These are phyloP conservation scores for Itoplectis maculator DNA, from an alignment of 2,888 invertebrate genomes.

Conservation along the genomic window DNA sequence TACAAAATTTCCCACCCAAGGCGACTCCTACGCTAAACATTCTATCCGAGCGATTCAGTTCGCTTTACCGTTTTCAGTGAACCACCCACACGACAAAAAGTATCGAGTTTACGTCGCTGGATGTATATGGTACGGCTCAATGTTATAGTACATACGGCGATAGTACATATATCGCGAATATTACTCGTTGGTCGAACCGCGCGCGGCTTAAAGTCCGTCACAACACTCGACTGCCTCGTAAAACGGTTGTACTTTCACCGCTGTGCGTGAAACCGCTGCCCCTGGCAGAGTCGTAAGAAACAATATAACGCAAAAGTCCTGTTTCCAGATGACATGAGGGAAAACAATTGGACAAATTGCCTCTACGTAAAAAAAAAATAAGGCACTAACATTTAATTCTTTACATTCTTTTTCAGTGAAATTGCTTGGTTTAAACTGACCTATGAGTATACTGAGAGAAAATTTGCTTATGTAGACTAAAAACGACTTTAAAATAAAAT, in stretches of 20 bases:
- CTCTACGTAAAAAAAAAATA: background rate
- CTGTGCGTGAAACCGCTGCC: constrained; percentile 40
- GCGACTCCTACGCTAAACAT: constrained; percentile 42
- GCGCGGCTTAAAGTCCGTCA: constrained; percentile 26
- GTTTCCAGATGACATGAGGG: constrained; percentile 25
- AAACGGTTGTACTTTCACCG: constrained; percentile 63
- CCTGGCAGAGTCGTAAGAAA: constrained; percentile 14
- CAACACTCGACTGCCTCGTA: constrained; percentile 49
- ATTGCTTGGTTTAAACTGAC: background rate
- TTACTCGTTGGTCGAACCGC: constrained; percentile 29
- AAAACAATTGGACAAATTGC: constrained; percentile 39
- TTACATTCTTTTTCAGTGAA: no score
- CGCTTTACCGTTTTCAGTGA: constrained; percentile 33
- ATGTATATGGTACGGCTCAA: background rate
- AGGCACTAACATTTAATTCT: background rate
- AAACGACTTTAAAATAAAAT: no score
- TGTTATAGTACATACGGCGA: constrained; percentile 27
- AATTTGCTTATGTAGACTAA: background rate
- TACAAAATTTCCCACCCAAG: constrained; percentile 11
- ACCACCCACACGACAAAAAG: constrained; percentile 64
- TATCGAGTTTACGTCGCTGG: background rate
- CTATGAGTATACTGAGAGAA: constrained; percentile 45
- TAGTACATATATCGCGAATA: constrained; percentile 17
- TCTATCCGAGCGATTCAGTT: constrained; percentile 20
- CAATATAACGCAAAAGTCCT: constrained; percentile 31